Percentiles rank a stretch among this genome's conserved stretches.
These are phyloP conservation scores for Cheirogaleus medius DNA, from an alignment of 2,113 vertebrate species.

Conservation along the genomic window DNA sequence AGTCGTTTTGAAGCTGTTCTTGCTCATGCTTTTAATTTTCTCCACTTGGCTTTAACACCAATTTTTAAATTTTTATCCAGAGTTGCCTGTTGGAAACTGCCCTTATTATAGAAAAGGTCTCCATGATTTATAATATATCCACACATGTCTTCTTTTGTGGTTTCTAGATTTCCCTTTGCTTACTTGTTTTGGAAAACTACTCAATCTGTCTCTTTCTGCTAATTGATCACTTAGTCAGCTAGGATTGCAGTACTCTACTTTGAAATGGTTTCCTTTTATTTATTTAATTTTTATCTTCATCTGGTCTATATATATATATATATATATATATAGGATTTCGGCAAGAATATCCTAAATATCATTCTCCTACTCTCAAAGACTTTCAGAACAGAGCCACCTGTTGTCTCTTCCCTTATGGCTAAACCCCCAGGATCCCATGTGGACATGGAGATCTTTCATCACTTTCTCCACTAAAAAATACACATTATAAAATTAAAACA, in stretches of 20 bases:
- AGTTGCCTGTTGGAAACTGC: neutral
- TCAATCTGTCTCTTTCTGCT: neutral
- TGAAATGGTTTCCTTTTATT: neutral
- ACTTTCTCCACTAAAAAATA: neutral
- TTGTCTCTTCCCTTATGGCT: neutral
- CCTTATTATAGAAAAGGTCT: constrained; percentile 25
- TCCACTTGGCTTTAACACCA: constrained; percentile 8
- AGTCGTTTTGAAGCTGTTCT: constrained; percentile 37
- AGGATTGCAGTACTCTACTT: neutral
- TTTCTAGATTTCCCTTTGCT: constrained; percentile 36
- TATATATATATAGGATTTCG: neutral
- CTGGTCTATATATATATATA: neutral
- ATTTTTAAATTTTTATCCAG: constrained; percentile 48
- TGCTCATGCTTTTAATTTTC: constrained; percentile 41
- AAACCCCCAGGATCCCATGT: neutral
- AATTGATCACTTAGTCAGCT: constrained; percentile 1
- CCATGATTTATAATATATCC: neutral
- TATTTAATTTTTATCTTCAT: constrained; percentile 3
- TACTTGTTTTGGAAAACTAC: constrained; percentile 15
- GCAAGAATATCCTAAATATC: neutral
- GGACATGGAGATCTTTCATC: neutral
- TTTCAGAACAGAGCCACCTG: neutral
- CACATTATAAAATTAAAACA: neutral
- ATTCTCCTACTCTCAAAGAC: neutral
- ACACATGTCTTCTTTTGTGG: neutral